Percentiles rank a stretch among this genome's conserved stretches.
Conservation (phyloP, 2,888 invertebrate species). For the Mycalesis mineus region DNA sequence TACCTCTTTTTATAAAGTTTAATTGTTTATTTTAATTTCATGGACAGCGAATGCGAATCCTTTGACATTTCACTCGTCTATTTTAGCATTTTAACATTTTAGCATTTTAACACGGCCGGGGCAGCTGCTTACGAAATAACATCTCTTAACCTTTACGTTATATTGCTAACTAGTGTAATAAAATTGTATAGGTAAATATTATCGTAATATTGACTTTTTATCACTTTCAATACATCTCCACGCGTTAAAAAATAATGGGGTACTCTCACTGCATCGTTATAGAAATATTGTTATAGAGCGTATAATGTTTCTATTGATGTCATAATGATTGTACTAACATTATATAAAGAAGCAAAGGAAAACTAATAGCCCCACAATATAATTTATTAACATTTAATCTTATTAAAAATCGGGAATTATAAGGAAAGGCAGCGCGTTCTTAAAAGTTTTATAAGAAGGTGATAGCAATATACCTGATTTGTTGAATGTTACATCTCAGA, state of each 20-base stretch:
- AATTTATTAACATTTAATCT: too few relatives aligned
- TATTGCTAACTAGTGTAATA: constrained; percentile 3
- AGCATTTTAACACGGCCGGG: neutral
- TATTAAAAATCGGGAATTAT: too few relatives aligned
- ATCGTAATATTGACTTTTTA: neutral
- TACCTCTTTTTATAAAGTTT: neutral
- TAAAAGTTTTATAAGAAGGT: too few relatives aligned
- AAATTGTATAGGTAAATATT: constrained; percentile 10
- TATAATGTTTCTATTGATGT: neutral
- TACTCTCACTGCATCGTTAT: neutral
- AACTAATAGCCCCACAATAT: too few relatives aligned
- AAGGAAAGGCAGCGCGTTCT: too few relatives aligned
- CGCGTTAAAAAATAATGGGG: neutral
- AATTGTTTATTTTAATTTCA: neutral
- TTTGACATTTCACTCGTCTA: constrained; percentile 3
- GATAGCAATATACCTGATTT: too few relatives aligned
- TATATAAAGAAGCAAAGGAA: too few relatives aligned
- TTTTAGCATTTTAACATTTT: constrained; percentile 1
- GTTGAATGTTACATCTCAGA: too few relatives aligned
- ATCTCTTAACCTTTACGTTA: constrained; percentile 8
- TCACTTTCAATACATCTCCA: neutral
- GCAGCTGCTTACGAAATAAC: constrained; percentile 5
- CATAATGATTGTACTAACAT: too few relatives aligned
- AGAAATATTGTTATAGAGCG: neutral
- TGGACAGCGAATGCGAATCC: neutral